Base-by-base conservation (phyloP, 2,888 invertebrate species). In the Herminia tarsipennalis region DNA sequence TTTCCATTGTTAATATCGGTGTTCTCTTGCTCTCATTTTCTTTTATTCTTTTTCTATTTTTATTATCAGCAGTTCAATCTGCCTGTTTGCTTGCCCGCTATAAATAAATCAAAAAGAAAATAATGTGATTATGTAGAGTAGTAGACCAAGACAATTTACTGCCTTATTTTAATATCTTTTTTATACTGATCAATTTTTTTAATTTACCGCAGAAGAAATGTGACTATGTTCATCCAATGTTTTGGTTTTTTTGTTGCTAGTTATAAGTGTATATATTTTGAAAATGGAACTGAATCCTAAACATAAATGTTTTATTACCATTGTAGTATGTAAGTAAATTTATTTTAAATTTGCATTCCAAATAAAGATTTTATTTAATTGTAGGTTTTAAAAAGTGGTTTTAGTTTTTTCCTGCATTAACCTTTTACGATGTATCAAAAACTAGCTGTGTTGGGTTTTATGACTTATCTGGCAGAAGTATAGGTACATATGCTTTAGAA, bases 11-110 rank as follows among this genome's bases (percentile, higher is more conserved):
- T 97, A 14, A 94, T 98, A 53, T 96, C 98, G 0, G 86, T 95
- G 4, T 97, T 95, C 84, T 96, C 96, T 5, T 98, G 96, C 82
- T 78, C 87, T 1, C 98, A 98, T 91, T 98, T 98, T 81, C 45
- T 95, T 2, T 78, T 93, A 21, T 96, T 96, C 72, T 94, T 95
- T 63, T 46, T 94, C 3, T 97, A 96, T 83, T 96, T 96, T 69
- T 95, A 95, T 83, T 93, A 93, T 57, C 92, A 93, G 56, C 96
- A 96, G 81, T 86, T 95, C 32, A 76, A 81, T 22, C 77, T 93
- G 63, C 88, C 91, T 1, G 76, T 67, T 29, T 74, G 66, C 60
- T 57, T 86, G 44, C 83, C 86, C 9, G 58, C 41, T 5, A 44
- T 70, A 21, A 59, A 66, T 48, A 86, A 85, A 66, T 58, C 58